Conservation (phyloP, 1,140 invertebrate species). For the Dreissena polymorpha region DNA sequence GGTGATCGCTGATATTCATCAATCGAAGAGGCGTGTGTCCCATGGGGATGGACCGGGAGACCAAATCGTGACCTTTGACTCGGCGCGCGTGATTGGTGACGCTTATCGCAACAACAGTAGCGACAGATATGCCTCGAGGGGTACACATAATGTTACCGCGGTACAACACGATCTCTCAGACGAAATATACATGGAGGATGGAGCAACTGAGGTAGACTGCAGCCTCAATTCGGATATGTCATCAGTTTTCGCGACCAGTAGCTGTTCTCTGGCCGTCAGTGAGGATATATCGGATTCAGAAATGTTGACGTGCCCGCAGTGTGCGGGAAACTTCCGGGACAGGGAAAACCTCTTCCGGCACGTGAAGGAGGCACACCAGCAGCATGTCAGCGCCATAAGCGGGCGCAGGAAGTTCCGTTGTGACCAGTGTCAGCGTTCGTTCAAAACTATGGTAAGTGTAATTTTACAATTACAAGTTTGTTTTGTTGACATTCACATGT, state of each 20-base stretch:
- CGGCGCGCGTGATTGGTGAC: neutral
- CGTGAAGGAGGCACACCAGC: slow-evolving; percentile 15
- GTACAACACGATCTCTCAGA: neutral
- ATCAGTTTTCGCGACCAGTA: slow-evolving; percentile 2
- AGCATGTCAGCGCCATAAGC: slow-evolving; percentile 11
- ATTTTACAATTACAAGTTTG: neutral
- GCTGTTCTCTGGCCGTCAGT: neutral
- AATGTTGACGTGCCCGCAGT: slow-evolving; percentile 25
- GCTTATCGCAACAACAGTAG: neutral
- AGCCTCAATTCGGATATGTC: neutral
- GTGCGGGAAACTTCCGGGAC: neutral
- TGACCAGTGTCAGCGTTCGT: slow-evolving; percentile 24
- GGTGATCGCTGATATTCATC: neutral
- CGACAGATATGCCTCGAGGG: neutral
- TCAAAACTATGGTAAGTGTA: slow-evolving; percentile 40
- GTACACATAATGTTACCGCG: neutral
- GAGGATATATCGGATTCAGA: neutral
- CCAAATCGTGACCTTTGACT: neutral
- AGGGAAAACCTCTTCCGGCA: slow-evolving; percentile 18
- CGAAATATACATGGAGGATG: too few relatives aligned
- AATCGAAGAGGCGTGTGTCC: neutral
- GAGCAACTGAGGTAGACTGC: too few relatives aligned
- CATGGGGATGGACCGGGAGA: neutral
- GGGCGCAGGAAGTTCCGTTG: slow-evolving; percentile 11
- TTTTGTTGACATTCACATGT: neutral